Conservation (phyloP, 2,113 vertebrate genomes). For the Actenoides lindsayi region DNA sequence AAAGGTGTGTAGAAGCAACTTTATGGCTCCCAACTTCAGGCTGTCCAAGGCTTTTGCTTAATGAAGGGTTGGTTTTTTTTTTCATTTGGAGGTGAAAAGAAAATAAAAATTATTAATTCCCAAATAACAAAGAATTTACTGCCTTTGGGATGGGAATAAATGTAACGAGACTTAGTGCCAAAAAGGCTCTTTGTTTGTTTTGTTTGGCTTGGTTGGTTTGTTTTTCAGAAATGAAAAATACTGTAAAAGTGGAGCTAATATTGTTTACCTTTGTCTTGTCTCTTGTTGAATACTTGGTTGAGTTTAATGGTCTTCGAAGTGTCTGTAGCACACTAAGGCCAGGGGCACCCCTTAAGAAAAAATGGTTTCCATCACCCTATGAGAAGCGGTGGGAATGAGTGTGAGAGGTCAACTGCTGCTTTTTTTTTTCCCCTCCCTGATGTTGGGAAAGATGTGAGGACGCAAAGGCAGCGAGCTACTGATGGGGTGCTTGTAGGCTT, state of each 20-base stretch:
- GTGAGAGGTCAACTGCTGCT: neutral
- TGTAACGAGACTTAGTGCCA: neutral
- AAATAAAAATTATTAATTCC: neutral
- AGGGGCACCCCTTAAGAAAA: neutral
- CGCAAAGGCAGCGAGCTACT: neutral
- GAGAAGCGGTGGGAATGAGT: neutral
- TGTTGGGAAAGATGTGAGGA: neutral
- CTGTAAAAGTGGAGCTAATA: neutral
- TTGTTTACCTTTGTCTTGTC: no score
- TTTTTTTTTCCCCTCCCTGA: rapidly evolving
- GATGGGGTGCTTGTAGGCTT: neutral
- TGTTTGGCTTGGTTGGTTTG: neutral
- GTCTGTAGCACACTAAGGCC: neutral
- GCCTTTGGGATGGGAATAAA: neutral
- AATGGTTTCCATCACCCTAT: rapidly evolving
- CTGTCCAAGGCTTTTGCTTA: neutral
- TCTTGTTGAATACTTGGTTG: neutral
- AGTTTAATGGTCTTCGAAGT: neutral
- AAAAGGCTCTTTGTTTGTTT: neutral
- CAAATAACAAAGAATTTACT: neutral
- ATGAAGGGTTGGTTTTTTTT: rapidly evolving
- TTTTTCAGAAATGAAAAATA: neutral
- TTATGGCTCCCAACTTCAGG: no score
- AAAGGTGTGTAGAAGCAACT: rapidly evolving
- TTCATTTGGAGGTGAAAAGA: rapidly evolving